Evolutionary conservation across 1,140 invertebrate species (phyloP), one percentile per base, ranked within the genome.

Genomic region (Trichogramma pretiosum): DNA sequence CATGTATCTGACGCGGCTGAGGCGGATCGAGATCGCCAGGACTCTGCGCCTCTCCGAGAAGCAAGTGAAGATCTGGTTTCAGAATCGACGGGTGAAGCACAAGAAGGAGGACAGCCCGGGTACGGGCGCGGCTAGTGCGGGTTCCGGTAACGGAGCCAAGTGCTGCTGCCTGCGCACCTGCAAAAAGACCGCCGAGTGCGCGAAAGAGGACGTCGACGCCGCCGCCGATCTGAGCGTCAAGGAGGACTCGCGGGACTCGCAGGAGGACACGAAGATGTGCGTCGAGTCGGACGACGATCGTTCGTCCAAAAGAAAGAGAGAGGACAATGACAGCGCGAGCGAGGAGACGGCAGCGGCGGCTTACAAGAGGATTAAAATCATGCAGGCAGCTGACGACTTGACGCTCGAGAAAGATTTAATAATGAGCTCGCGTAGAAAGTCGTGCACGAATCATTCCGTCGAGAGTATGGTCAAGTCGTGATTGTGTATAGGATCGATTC

Each of bases 41-140:
- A 82, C 86, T 54, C 68, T 95, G 40, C 79, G 84, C 18, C 67
- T 96, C 1, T 91, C 88, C 0, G 92, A 95, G 69, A 96, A 95
- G 64, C 91, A 94, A 71, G 89, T 94, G 32, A 94, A 92, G 67
- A 94, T 94, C 44, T 95, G 92, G 92, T 90, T 94, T 62, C 90
- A 94, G 65, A 93, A 93, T 62, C 75, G 84, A 11, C 75, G 91
- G 3, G 92, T 94, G 3, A 94, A 94, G 62, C 80, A 90, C 64
- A 93, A 94, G 75, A 93, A 93, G 60, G 87, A 84, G 56, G 84
- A 84, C 56, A 60, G 66, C 3, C 70, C 62, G 0, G 59, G 52
- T 26, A 69, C 53, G 0, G 62, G 62, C 26, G 68, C 56, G 24
- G 24, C 24, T 5, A n/a, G n/a, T n/a, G n/a, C n/a, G n/a, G n/a